Percentiles rank a stretch among this genome's conserved stretches.
Evolutionary conservation across 2,113 vertebrate genomes (phyloP).

Genomic region (Rhombomys opimus): DNA sequence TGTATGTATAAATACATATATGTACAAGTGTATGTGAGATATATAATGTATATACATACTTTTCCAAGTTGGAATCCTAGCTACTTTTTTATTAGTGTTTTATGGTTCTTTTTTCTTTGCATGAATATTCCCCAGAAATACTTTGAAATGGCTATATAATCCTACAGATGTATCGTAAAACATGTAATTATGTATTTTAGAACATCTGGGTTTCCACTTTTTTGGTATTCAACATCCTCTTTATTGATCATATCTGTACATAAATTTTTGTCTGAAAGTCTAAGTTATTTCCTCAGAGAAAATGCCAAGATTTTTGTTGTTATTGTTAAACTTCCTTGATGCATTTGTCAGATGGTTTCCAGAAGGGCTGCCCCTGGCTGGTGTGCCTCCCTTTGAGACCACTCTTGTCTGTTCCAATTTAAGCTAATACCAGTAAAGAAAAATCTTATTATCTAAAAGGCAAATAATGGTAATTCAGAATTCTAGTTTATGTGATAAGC

Average conservation of each 20-base stretch:
- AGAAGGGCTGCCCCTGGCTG: not conserved
- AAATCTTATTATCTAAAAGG: not conserved
- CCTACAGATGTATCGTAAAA: not conserved
- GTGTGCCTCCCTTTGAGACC: fast-evolving
- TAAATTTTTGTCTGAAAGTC: constrained; percentile 15
- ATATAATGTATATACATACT: fast-evolving
- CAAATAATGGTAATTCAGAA: not conserved
- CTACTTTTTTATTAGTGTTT: not conserved
- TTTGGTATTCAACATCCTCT: not conserved
- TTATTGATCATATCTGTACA: not conserved
- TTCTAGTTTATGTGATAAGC: not conserved
- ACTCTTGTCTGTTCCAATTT: fast-evolving
- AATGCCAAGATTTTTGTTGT: not conserved
- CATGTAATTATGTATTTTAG: not conserved
- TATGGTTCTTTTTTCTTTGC: not conserved
- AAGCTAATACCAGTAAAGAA: not conserved
- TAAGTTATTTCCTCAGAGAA: constrained; percentile 16
- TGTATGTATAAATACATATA: not conserved
- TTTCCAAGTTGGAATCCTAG: not conserved
- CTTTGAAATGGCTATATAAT: not conserved
- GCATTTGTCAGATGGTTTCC: not conserved
- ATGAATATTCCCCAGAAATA: not conserved
- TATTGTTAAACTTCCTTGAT: not conserved
- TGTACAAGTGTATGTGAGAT: not conserved
- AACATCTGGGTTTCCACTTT: not conserved